A percentile compares a stretch with the other conserved stretches of the same genome.
Evolutionary conservation across 2,113 vertebrate species (phyloP).

Genomic region (Gasterosteus aculeatus): DNA sequence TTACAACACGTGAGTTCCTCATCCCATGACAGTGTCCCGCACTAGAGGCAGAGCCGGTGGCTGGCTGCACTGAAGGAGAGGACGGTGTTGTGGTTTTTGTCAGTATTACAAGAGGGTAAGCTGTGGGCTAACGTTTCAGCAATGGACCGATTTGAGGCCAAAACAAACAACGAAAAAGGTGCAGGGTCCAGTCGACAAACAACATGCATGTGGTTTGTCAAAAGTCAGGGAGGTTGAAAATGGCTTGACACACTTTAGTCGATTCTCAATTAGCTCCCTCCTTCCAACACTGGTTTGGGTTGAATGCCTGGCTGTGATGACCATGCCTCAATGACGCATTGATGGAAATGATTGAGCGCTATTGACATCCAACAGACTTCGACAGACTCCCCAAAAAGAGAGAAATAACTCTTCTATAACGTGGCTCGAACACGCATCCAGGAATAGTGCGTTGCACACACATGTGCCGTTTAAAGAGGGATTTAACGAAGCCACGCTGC

Average conservation of each 20-base stretch:
- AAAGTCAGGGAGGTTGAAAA: not conserved
- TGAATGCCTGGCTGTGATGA: not conserved
- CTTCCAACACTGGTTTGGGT: not conserved
- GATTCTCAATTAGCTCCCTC: not conserved
- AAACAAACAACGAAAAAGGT: not conserved
- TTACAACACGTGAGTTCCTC: conserved; percentile 48
- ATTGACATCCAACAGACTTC: not conserved
- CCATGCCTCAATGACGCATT: not conserved
- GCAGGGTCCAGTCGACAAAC: not conserved
- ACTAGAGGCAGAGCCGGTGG: conserved; percentile 8
- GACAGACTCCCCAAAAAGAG: not conserved
- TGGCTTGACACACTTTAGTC: not conserved
- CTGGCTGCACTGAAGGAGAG: conserved; percentile 4
- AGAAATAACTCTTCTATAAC: not conserved
- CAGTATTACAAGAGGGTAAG: not conserved
- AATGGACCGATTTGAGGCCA: not conserved
- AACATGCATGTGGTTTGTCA: not conserved
- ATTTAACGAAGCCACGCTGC: not conserved
- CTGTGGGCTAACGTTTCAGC: not conserved
- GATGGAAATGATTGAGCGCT: not conserved
- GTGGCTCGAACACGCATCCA: not conserved
- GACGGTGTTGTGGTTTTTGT: not conserved
- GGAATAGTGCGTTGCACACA: not conserved
- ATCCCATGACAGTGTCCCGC: conserved; percentile 29
- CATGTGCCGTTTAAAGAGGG: not conserved